These are phyloP conservation scores for Pachymerium ferrugineum DNA, from an alignment of 2,888 invertebrate species.

Conservation along the genomic window DNA sequence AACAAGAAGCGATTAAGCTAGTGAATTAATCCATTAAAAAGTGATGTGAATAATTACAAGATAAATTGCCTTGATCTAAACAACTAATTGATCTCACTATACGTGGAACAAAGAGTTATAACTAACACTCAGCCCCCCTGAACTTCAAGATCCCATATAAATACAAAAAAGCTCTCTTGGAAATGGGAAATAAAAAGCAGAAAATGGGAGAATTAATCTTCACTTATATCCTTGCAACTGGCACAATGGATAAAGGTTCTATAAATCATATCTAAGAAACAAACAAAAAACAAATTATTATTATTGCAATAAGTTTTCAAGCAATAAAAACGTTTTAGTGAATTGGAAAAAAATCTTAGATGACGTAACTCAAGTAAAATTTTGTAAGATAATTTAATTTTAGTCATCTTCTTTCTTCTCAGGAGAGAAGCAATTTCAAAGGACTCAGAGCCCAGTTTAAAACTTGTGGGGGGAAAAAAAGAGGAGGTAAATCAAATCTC, in stretches of 20 bases:
- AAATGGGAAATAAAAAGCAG: slow-evolving; percentile 25
- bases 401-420: too few species aligned
- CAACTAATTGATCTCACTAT: not conserved
- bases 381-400: too few species aligned
- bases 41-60: not conserved
- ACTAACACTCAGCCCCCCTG: not conserved
- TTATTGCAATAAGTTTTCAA: not conserved
- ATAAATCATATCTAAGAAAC: not conserved
- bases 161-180: not conserved
- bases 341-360: not conserved
- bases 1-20: not conserved
- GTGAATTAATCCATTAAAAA: slow-evolving; percentile 16
- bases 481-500: not conserved
- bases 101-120: slow-evolving; percentile 2
- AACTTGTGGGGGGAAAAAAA: not conserved
- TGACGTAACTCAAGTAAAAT: too few species aligned
- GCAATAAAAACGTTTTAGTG: not conserved
- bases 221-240: not conserved
- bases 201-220: slow-evolving; percentile 16
- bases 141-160: not conserved
- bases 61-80: not conserved
- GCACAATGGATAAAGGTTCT: slow-evolving; percentile 11
- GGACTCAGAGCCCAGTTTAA: not conserved
- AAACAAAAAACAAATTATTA: slow-evolving; percentile 19
- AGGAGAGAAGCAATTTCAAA: not conserved